Evolutionary conservation across 1,140 invertebrate species (phyloP).

Genomic region (Papilio dardanus): DNA sequence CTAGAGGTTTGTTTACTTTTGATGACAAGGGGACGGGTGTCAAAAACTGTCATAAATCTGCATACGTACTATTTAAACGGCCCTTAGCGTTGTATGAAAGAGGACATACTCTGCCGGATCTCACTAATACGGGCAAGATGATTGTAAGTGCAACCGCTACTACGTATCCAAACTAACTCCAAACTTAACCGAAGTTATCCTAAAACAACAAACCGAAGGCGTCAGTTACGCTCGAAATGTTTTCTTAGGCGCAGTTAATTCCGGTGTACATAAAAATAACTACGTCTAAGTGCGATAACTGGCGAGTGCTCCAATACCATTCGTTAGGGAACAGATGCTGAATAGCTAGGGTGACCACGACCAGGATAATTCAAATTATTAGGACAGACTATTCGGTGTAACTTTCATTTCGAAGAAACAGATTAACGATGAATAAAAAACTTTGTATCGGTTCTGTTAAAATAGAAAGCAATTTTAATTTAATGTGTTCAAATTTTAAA

Average conservation of each 20-base stretch:
- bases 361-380: background rate
- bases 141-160: too few species aligned
- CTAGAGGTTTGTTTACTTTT: too few species aligned
- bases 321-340: slow-evolving; percentile 24
- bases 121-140: too few species aligned
- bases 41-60: too few species aligned
- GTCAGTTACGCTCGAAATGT: background rate
- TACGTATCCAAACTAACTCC: background rate
- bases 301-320: slow-evolving; percentile 26
- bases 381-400: background rate
- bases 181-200: background rate
- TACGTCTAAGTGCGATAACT: slow-evolving; percentile 28
- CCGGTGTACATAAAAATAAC: slow-evolving; percentile 31
- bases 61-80: too few species aligned
- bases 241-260: slow-evolving; percentile 14
- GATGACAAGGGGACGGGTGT: too few species aligned
- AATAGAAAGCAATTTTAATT: background rate
- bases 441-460: background rate
- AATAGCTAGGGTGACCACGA: background rate
- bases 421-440: background rate
- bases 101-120: too few species aligned
- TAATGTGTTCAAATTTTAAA: background rate
- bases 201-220: background rate
- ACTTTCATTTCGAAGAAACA: background rate
- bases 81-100: too few species aligned